These are phyloP conservation scores for Polydrusus pterygomalis DNA, from an alignment of 2,888 invertebrate genomes.

Conservation along the genomic window DNA sequence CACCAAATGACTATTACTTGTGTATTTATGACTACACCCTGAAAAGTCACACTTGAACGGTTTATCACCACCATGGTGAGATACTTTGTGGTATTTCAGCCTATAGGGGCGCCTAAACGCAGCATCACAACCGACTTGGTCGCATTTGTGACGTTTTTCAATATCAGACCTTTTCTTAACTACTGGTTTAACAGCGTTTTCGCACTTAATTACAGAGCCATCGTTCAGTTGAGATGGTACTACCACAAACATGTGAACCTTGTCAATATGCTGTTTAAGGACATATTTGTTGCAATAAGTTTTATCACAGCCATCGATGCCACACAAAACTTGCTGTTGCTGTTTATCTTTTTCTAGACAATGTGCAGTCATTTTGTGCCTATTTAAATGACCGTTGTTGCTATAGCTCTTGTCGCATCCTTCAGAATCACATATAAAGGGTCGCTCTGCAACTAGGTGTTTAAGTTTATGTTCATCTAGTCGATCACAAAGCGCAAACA, in stretches of 20 bases:
- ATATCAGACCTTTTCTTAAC: constrained; percentile 7
- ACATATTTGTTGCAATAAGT: background rate
- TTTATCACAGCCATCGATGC: background rate
- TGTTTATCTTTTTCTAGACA: background rate
- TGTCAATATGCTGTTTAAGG: background rate
- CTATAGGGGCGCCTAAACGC: constrained; percentile 31
- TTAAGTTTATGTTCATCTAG: background rate
- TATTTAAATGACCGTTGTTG: background rate
- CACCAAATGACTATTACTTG: constrained; percentile 62
- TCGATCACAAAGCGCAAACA: background rate
- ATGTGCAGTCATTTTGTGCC: background rate
- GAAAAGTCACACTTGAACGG: constrained; percentile 61
- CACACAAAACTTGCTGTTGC: background rate
- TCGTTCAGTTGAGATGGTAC: background rate
- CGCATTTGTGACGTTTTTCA: constrained; percentile 37
- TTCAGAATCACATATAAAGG: background rate
- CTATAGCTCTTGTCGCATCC: background rate
- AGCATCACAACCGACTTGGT: constrained; percentile 29
- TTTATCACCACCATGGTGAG: constrained; percentile 52
- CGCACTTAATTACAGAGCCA: background rate
- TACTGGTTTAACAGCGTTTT: background rate
- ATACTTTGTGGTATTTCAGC: constrained; percentile 33
- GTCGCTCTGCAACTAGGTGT: background rate
- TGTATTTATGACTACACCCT: constrained; percentile 62
- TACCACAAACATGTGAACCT: background rate